These are phyloP conservation scores for Cyphomyrus discorhynchus DNA, from an alignment of 2,113 vertebrate species.

Conservation along the genomic window DNA sequence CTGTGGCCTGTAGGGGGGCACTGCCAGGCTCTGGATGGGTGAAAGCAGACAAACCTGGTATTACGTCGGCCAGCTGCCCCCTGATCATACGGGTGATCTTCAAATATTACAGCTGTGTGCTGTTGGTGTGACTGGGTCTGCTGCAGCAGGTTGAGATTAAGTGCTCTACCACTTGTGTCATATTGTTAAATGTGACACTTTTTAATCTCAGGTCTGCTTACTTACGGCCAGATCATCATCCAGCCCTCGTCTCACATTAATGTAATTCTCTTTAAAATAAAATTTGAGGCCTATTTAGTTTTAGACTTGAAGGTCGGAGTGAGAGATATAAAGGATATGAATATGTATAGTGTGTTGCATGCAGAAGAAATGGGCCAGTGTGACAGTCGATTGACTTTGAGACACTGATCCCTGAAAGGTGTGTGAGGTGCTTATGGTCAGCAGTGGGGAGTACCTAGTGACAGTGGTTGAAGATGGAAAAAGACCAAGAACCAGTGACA, in stretches of 20 bases:
- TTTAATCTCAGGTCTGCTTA: background rate
- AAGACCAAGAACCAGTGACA: background rate
- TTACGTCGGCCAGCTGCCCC: background rate
- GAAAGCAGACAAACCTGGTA: constrained; percentile 21
- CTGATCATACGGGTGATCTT: background rate
- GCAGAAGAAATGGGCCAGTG: background rate
- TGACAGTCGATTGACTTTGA: background rate
- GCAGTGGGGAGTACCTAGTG: background rate
- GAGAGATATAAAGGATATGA: background rate
- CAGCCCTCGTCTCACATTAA: background rate
- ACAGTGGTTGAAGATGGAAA: background rate
- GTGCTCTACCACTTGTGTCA: background rate
- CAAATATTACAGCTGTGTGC: background rate
- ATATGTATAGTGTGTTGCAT: background rate
- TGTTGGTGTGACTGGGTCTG: background rate
- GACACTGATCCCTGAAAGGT: background rate
- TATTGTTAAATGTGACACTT: background rate
- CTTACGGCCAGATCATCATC: background rate
- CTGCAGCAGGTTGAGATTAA: background rate
- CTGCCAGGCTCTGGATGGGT: constrained; percentile 18
- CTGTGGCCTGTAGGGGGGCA: constrained; percentile 31
- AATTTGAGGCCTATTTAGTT: background rate
- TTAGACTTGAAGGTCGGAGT: background rate
- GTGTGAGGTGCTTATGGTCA: background rate
- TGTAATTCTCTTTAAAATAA: background rate